phyloP scores from a whole-genome alignment of 2,888 invertebrate genomes.

The Trypoxylon attenuatum region DNA sequence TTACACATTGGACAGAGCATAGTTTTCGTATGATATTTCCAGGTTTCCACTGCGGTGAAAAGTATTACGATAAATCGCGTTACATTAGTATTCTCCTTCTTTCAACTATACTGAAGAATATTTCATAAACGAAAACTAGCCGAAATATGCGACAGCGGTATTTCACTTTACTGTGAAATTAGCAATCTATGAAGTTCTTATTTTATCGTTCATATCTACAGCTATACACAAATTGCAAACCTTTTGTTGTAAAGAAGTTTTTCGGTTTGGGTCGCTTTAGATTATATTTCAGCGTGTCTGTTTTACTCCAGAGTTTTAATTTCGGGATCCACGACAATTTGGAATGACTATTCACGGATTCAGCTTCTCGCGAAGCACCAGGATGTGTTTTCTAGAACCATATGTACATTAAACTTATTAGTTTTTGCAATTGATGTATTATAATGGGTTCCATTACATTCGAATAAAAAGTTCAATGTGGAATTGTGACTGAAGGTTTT shows the following conservation, averaged over 20 bases:
- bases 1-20: slow-evolving; percentile 43
- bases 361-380: not conserved
- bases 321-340: slow-evolving; percentile 12
- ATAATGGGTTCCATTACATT: no score
- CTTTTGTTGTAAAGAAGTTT: slow-evolving; percentile 21
- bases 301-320: slow-evolving; percentile 15
- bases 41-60: slow-evolving; percentile 36
- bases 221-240: slow-evolving; percentile 18
- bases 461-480: no score
- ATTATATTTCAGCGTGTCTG: slow-evolving; percentile 11
- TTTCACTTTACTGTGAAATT: no score
- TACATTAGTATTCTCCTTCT: no score
- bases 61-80: no score
- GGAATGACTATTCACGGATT: not conserved
- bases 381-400: not conserved
- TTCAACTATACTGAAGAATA: not conserved
- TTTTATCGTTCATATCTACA: no score
- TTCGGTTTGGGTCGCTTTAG: slow-evolving; percentile 5
- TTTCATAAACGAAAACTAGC: no score
- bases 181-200: slow-evolving; percentile 12
- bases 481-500: no score
- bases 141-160: no score
- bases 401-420: no score
- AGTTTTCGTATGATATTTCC: slow-evolving; percentile 18
- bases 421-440: no score